Conservation (phyloP, 2,888 invertebrate genomes). For the Netelia fuscicornis region DNA sequence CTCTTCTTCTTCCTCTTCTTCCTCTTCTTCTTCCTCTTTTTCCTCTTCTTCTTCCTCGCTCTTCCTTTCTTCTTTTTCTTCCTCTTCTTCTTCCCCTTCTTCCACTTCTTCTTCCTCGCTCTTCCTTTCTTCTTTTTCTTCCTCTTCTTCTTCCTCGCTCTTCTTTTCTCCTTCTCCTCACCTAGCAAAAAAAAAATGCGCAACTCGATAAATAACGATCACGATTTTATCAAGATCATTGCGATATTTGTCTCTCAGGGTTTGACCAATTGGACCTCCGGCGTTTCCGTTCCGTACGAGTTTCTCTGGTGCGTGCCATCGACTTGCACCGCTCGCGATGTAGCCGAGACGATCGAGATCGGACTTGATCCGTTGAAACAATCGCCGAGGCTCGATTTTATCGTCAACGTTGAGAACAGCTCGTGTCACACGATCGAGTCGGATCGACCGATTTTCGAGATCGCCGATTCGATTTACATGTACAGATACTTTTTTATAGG, state of each 20-base stretch:
- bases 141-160: background rate
- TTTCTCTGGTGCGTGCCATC: slow-evolving; percentile 83
- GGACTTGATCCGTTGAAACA: slow-evolving; percentile 76
- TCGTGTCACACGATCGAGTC: slow-evolving; percentile 76
- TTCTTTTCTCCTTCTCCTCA: too few relatives aligned
- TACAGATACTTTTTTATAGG: slow-evolving; percentile 69
- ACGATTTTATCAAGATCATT: too few relatives aligned
- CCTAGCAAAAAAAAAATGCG: too few relatives aligned
- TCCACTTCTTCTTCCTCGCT: background rate
- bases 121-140: too few relatives aligned
- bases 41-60: background rate
- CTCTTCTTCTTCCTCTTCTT: too few relatives aligned
- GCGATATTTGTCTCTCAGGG: slow-evolving; percentile 52
- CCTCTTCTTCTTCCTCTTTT: background rate
- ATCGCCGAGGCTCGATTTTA: slow-evolving; percentile 75
- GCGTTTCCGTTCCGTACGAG: slow-evolving; percentile 71
- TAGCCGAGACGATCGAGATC: slow-evolving; percentile 75
- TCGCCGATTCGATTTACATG: slow-evolving; percentile 79
- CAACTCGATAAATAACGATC: too few relatives aligned
- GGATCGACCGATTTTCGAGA: slow-evolving; percentile 69
- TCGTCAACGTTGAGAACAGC: slow-evolving; percentile 72
- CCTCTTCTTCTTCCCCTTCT: background rate
- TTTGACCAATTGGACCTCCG: slow-evolving; percentile 64
- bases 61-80: background rate
- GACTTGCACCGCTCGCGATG: slow-evolving; percentile 77